phyloP scores from a whole-genome alignment of 2,888 invertebrate genomes.

The Phalera bucephala region DNA sequence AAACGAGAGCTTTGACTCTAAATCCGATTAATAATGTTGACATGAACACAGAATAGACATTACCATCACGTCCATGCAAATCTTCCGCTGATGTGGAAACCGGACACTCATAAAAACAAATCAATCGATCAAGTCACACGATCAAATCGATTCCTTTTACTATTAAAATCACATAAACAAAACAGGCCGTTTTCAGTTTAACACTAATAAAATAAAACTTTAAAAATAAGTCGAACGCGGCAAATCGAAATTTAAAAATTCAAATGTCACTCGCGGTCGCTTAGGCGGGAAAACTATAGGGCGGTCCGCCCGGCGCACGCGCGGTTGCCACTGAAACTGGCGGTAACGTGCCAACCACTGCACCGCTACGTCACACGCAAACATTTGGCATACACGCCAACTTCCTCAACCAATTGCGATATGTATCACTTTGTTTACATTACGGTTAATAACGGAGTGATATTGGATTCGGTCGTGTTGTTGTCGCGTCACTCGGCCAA shows the following conservation, averaged over 20 bases:
- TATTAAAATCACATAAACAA: slow-evolving; percentile 29
- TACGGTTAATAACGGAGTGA: slow-evolving; percentile 31
- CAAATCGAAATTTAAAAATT: slow-evolving; percentile 41
- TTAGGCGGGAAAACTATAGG: slow-evolving; percentile 57
- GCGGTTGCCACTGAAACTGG: slow-evolving; percentile 67
- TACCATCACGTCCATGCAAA: slow-evolving; percentile 44
- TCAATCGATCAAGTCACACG: slow-evolving; percentile 40
- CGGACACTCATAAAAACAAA: slow-evolving; percentile 39
- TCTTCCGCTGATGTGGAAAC: slow-evolving; percentile 41
- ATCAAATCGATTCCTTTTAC: slow-evolving; percentile 28
- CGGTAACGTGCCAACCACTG: slow-evolving; percentile 31
- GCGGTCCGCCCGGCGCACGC: slow-evolving; percentile 65
- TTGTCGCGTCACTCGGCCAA: slow-evolving; percentile 30
- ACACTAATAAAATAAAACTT: slow-evolving; percentile 31
- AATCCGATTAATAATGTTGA: background rate
- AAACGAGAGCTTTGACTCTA: background rate
- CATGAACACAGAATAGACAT: slow-evolving; percentile 24
- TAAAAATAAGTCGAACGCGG: slow-evolving; percentile 25
- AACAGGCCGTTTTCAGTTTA: slow-evolving; percentile 35
- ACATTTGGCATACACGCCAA: slow-evolving; percentile 49
- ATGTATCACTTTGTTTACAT: slow-evolving; percentile 45
- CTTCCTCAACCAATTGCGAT: slow-evolving; percentile 37
- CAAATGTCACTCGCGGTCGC: slow-evolving; percentile 62
- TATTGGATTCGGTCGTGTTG: slow-evolving; percentile 44
- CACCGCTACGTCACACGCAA: slow-evolving; percentile 38